These are phyloP conservation scores for Amazona ochrocephala DNA, from an alignment of 2,797 vertebrate species.

Conservation along the genomic window DNA sequence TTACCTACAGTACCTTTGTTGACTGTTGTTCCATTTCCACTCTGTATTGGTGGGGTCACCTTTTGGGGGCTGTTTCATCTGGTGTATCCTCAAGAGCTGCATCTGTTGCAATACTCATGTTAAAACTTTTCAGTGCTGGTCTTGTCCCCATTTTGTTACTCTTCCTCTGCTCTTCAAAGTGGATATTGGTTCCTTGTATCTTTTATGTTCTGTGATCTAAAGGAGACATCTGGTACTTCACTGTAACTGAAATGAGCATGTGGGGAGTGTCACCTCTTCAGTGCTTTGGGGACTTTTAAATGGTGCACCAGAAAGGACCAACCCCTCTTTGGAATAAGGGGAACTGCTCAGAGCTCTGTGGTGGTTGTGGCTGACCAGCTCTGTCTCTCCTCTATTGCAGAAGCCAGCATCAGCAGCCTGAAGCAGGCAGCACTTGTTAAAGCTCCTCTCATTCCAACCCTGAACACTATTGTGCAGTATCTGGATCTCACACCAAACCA, in stretches of 20 bases:
- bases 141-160: accelerated
- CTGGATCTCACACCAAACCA: constrained; percentile 93
- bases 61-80: accelerated
- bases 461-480: constrained; percentile 93
- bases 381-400: constrained; percentile 69
- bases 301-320: background rate
- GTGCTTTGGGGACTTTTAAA: background rate
- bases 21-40: accelerated
- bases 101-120: background rate
- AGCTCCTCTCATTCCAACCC: constrained; percentile 88
- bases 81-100: background rate
- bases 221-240: too few species aligned
- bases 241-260: accelerated
- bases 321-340: background rate
- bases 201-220: background rate
- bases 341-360: background rate
- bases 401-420: constrained; percentile 94
- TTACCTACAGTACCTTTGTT: accelerated
- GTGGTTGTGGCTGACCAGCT: background rate
- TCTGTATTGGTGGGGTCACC: accelerated
- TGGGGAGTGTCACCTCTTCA: too few species aligned
- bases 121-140: accelerated
- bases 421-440: constrained; percentile 95
- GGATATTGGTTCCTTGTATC: background rate
- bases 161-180: background rate